These are phyloP conservation scores for Lophura nycthemera DNA, from an alignment of 2,113 vertebrate species.

Conservation along the genomic window DNA sequence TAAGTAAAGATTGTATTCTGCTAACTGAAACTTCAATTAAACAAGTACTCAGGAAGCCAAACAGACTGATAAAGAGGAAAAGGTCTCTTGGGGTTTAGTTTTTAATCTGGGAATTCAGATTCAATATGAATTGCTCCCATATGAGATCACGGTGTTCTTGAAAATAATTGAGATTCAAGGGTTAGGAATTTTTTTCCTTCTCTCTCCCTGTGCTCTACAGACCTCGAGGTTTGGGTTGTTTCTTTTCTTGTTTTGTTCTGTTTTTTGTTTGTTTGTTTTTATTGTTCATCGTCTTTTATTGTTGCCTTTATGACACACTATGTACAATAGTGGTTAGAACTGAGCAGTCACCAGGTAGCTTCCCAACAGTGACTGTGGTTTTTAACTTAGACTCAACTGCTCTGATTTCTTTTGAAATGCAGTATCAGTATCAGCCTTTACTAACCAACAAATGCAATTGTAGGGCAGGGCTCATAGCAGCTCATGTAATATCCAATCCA, in stretches of 20 bases:
- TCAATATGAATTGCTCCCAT: conserved; percentile 7
- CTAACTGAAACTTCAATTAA: conserved; percentile 25
- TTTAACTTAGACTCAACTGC: not conserved
- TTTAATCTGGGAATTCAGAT: conserved; percentile 32
- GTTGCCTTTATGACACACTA: not conserved
- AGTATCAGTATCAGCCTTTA: not conserved
- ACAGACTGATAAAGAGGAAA: not conserved
- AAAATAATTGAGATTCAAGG: conserved; percentile 22
- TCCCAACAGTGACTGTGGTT: not conserved
- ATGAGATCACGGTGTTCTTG: not conserved
- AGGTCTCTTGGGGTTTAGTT: not conserved
- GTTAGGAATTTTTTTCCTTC: not conserved
- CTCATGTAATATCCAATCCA: not conserved
- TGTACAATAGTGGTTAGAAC: not conserved
- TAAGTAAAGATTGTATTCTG: not conserved
- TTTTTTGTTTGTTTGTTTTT: not conserved
- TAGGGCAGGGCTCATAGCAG: not conserved
- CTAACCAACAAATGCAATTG: not conserved
- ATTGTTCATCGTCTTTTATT: not conserved
- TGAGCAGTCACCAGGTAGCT: not conserved
- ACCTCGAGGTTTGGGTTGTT: not conserved
- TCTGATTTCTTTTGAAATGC: not conserved
- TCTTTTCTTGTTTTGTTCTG: not conserved
- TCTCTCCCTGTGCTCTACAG: not conserved
- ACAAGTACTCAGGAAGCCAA: conserved; percentile 3